Conservation (phyloP, 2,113 vertebrate genomes). For the Neopipo cinnamomea region DNA sequence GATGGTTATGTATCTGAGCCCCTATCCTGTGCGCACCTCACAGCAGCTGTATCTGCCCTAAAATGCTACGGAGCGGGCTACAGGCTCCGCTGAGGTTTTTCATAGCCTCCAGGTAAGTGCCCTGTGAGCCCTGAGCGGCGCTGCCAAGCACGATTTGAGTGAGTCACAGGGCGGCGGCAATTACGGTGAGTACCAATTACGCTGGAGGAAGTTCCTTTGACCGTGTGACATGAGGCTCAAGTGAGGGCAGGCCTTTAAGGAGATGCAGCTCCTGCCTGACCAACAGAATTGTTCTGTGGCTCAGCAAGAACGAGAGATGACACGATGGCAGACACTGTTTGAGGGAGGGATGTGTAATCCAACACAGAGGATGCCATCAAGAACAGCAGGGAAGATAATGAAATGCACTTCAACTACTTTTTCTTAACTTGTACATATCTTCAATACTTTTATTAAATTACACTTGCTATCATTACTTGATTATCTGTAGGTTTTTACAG, state of each 20-base stretch:
- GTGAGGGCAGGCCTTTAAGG: not conserved
- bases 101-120: not conserved
- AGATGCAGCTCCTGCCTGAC: not conserved
- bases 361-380: not conserved
- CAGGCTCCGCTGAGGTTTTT: not conserved
- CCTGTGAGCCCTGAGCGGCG: not conserved
- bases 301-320: not conserved
- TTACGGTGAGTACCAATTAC: accelerated
- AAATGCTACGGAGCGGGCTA: not conserved
- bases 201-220: not conserved
- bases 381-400: not conserved
- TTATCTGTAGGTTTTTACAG: not conserved
- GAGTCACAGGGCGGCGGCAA: accelerated
- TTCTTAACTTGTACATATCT: not conserved
- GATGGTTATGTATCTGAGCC: not conserved
- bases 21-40: not conserved
- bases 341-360: not conserved
- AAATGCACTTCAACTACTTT: not conserved
- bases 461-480: not conserved
- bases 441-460: not conserved
- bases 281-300: not conserved
- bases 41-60: not conserved
- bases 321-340: not conserved
- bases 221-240: accelerated
- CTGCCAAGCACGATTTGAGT: not conserved